Base-by-base conservation (phyloP, 2,113 vertebrate genomes). In the Hemiprocne comata region DNA sequence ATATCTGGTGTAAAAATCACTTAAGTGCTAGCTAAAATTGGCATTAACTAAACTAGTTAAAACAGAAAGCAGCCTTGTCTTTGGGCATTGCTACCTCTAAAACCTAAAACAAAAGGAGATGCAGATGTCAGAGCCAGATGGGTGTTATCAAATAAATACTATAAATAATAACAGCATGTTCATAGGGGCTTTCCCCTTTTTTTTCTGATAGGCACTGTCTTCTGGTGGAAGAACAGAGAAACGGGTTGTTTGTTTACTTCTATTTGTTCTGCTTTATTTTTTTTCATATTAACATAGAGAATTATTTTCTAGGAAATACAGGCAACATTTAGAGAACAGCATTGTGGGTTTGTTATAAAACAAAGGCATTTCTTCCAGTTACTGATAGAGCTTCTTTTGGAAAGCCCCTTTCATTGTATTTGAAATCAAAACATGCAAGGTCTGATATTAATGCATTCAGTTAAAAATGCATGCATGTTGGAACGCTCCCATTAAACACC, bases 401-500 rank as follows among this genome's bases (percentile, higher is more conserved):
- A 96, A 97, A 96, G 50, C 76, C 93, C 93, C 95, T 95, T 83
- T 36, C 61, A 50, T 79, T 84, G 65, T 74, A 17, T 60, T 92
- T 90, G 53, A 86, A 85, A 93, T 93, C 69, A 93, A 84, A 96
- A 75, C 76, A 94, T 29, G 54, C 24, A 3, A 42, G 73, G 42
- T 7, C 46, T 87, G 87, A 85, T 57, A 80, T 57, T 14, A 48
- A 62, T 53, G 24, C 21, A 18, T 78, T 82, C 54, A 15, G n/a
- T 50, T 84, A 53, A 90, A 75, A 79, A 40, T 31, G 50, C 40
- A 4, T 3, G 13, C 42, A 70, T 81, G 13, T 48, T 50, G 54
- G 2, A 19, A 42, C 17, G 5, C 15, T 73, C n/a, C 46, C 57
- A 6, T 69, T 83, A 33, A 77, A 44, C 25, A 48, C 57, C 54